Evolutionary conservation across 1,140 invertebrate genomes (phyloP).

Genomic region (Pseudomyrmex cubaensis): DNA sequence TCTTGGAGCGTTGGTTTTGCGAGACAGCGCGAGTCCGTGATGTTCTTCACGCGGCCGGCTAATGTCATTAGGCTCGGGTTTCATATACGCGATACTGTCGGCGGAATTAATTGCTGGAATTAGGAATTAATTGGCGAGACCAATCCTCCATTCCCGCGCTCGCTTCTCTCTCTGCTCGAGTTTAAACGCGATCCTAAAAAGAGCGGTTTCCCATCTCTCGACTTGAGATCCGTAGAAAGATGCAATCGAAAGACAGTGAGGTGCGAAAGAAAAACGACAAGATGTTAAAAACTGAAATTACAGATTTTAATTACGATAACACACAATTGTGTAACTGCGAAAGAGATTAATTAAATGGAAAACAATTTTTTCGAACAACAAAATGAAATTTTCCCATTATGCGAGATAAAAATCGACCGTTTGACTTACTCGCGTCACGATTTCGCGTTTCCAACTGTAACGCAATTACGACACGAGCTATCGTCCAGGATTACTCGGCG

Average conservation of each 20-base stretch:
- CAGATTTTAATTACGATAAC: not conserved
- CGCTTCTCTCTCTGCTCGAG: not conserved
- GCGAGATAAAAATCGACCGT: constrained; percentile 14
- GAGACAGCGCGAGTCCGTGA: not conserved
- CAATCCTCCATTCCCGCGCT: not conserved
- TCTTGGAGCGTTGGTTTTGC: not conserved
- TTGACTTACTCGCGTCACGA: not conserved
- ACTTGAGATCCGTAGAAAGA: not conserved
- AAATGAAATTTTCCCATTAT: not conserved
- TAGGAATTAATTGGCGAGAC: constrained; percentile 41
- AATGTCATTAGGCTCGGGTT: constrained; percentile 42
- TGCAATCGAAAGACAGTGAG: not conserved
- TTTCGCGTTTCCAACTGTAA: not conserved
- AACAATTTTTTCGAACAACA: not conserved
- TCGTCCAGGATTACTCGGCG: constrained; percentile 18
- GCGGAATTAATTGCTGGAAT: constrained; percentile 36
- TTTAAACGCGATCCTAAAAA: not conserved
- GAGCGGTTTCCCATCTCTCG: not conserved
- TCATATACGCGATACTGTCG: constrained; percentile 28
- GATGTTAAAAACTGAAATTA: not conserved
- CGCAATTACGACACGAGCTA: constrained; percentile 12
- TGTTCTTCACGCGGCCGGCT: constrained; percentile 7
- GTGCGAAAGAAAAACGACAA: too few species aligned
- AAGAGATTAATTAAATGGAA: not conserved
- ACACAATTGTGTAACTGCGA: not conserved